Percentiles rank a stretch among this genome's conserved stretches.
phyloP scores from a whole-genome alignment of 35 echinoderm and acorn worm genomes.

The Apostichopus parvimensis region DNA sequence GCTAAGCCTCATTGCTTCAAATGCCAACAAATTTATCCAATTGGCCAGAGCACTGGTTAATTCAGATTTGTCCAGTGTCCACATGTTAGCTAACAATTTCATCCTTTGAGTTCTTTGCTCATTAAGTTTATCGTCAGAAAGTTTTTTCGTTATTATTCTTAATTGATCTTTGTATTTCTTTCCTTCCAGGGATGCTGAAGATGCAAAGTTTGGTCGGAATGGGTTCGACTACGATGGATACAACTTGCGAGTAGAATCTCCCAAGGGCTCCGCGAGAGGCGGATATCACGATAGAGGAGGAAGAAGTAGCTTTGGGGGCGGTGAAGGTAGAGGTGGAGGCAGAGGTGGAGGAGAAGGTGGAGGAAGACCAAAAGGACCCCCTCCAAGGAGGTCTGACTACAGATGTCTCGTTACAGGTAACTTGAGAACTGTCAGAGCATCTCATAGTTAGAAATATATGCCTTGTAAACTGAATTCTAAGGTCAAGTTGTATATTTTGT shows the following conservation, averaged over 20 bases:
- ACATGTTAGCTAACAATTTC: too few species aligned
- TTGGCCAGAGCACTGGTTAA: too few species aligned
- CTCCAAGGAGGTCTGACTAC: constrained; percentile 54
- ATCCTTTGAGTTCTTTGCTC: too few species aligned
- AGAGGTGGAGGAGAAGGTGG: constrained; percentile 5
- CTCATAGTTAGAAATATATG: too few species aligned
- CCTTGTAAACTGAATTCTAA: too few species aligned
- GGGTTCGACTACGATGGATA: constrained; percentile 47
- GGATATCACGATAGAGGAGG: not conserved
- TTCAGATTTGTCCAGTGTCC: too few species aligned
- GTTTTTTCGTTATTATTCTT: not conserved
- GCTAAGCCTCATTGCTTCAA: too few species aligned
- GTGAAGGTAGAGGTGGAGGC: not conserved
- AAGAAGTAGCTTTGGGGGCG: not conserved
- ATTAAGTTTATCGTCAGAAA: not conserved
- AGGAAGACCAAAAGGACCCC: constrained; percentile 47
- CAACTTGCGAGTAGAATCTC: constrained; percentile 22
- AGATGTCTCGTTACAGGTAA: constrained; percentile 52
- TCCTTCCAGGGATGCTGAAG: constrained; percentile 27
- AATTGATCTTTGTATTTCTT: not conserved
- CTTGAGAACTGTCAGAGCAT: not conserved
- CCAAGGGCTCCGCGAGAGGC: constrained; percentile 13
- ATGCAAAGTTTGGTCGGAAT: constrained; percentile 28
- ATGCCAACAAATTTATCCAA: too few species aligned
- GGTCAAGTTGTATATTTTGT: too few species aligned